Conservation (phyloP, 2,888 invertebrate species). For the Taphrorychus bicolor region DNA sequence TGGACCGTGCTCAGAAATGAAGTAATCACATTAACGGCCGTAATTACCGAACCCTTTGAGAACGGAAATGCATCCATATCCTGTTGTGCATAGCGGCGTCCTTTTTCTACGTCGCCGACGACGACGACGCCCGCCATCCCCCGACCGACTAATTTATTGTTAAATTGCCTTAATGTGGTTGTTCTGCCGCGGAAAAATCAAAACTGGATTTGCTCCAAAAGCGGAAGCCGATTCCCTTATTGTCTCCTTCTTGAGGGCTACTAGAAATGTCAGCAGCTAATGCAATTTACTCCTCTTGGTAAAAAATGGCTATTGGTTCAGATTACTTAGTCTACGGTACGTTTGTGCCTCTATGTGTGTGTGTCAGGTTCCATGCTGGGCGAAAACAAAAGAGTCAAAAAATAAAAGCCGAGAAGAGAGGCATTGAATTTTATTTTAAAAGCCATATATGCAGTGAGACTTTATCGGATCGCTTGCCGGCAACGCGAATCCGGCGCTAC, state of each 20-base stretch:
- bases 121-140: constrained; percentile 50
- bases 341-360: not conserved
- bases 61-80: constrained; percentile 77
- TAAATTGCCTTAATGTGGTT: constrained; percentile 60
- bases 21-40: constrained; percentile 71
- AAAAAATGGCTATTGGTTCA: no score
- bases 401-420: constrained; percentile 38
- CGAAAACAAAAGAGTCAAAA: constrained; percentile 35
- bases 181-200: constrained; percentile 47
- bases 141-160: constrained; percentile 61
- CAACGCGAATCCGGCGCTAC: constrained; percentile 41
- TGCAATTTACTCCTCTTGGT: not conserved
- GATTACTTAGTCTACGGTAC: not conserved
- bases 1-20: constrained; percentile 62
- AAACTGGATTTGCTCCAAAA: not conserved
- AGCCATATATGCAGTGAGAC: constrained; percentile 31
- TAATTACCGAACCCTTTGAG: constrained; percentile 70
- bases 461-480: constrained; percentile 45
- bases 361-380: not conserved
- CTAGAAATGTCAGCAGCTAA: not conserved
- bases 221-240: not conserved
- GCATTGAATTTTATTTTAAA: constrained; percentile 41
- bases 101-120: constrained; percentile 40
- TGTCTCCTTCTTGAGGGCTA: not conserved
- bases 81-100: constrained; percentile 61